Evolutionary conservation across 2,888 invertebrate genomes (phyloP), one percentile per base, ranked within the genome.

Genomic region (Endotricha flammealis): DNA sequence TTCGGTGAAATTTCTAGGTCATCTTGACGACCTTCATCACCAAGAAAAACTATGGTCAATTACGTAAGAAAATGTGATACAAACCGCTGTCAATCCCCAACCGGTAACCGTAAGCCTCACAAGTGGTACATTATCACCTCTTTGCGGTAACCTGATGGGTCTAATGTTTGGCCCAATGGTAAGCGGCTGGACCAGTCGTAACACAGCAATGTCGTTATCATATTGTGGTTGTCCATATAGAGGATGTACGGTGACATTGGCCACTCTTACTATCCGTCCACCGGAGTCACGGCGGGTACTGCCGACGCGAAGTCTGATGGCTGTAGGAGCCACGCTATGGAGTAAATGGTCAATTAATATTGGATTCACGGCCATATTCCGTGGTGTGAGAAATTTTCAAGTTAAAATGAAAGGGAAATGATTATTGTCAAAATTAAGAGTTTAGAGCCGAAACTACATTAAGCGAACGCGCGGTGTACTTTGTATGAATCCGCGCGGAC

Each of bases 51-150:
- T n/a, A n/a, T n/a, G n/a, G n/a, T n/a, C n/a, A n/a, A n/a, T n/a
- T n/a, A n/a, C n/a, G n/a, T n/a, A n/a, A n/a, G n/a, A n/a, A n/a
- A n/a, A n/a, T n/a, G n/a, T 12, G 1, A 39, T 44, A 69, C 75
- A 72, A 43, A 87, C 87, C 44, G 77, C 80, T 36, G 85, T 83
- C 0, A 83, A 53, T 0, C 87, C 87, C 87, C 87, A 88, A 1
- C 87, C 87, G 0, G 85, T 80, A 1, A 87, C 82, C 4, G 83
- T 81, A 0, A 87, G 55, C 32, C 82, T 55, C 0, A 81, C 82
- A 0, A 85, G 53, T 0, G 87, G 87, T 4, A 87, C 76, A 0
- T 63, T 49, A 42, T 80, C 76, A 0, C 76, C 48, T 1, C 58
- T 53, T 42, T 53, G 57, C 0, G 87, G 86, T 23, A 87, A 50